A percentile compares a stretch with the other conserved stretches of the same genome.
These are phyloP conservation scores for Porites divaricata DNA, from an alignment of 92 coral and sea anemone species.

Conservation along the genomic window DNA sequence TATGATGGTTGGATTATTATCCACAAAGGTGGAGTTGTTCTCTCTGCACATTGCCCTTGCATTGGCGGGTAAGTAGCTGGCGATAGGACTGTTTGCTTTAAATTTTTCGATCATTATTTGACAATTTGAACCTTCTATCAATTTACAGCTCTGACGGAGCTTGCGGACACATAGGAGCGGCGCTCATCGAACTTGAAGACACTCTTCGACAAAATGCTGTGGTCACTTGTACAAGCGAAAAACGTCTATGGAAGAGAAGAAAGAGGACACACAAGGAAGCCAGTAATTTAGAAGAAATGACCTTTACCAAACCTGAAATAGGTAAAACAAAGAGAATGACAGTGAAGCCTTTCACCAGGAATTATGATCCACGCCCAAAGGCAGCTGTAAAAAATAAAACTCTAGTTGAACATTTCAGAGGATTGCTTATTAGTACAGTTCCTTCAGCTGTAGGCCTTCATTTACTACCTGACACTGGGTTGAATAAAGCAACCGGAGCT, in stretches of 20 bases:
- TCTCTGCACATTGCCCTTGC: slow-evolving; percentile 49
- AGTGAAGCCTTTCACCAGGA: slow-evolving; percentile 29
- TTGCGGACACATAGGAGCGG: slow-evolving; percentile 42
- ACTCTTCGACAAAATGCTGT: neutral
- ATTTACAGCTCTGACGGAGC: slow-evolving; percentile 52
- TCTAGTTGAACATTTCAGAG: slow-evolving; percentile 24
- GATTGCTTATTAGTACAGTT: slow-evolving; percentile 10
- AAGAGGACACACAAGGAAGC: slow-evolving; percentile 30
- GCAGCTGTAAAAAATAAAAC: slow-evolving; percentile 3
- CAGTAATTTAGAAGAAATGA: slow-evolving; percentile 25
- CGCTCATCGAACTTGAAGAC: slow-evolving; percentile 44
- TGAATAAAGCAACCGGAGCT: slow-evolving; percentile 23
- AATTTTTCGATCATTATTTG: neutral
- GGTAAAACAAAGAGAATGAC: slow-evolving; percentile 23
- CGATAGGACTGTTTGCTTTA: neutral
- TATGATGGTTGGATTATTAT: slow-evolving; percentile 45
- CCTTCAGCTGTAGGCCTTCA: slow-evolving; percentile 40
- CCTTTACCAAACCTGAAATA: slow-evolving; percentile 32
- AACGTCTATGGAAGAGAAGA: slow-evolving; percentile 4
- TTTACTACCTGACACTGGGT: slow-evolving; percentile 38
- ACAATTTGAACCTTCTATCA: neutral
- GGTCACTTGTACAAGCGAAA: slow-evolving; percentile 5
- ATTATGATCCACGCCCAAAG: slow-evolving; percentile 40
- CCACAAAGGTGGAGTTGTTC: slow-evolving; percentile 30
- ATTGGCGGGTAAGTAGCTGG: slow-evolving; percentile 36